These are phyloP conservation scores for Pangasius macronema DNA, from an alignment of 2,797 vertebrate species.

Conservation along the genomic window DNA sequence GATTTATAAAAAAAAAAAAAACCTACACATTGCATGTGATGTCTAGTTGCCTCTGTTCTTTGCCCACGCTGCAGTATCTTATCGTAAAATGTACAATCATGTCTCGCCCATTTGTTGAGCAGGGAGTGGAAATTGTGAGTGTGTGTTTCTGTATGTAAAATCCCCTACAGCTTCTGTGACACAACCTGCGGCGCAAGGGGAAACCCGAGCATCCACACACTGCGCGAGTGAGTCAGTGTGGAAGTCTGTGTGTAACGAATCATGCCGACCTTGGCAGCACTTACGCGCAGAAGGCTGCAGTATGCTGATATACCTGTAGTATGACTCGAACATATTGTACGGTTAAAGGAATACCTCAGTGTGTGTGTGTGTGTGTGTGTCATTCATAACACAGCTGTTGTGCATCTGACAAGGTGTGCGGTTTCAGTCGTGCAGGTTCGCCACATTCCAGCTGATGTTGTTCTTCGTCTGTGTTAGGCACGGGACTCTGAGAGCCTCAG, in stretches of 20 bases:
- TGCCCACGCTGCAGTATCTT: no score
- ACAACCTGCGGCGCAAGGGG: conserved; percentile 12
- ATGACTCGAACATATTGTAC: background rate
- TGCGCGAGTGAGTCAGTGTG: background rate
- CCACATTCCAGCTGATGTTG: background rate
- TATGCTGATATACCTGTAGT: background rate
- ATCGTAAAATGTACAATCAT: no score
- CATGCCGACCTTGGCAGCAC: background rate
- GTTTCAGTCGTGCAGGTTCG: background rate
- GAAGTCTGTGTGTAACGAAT: background rate
- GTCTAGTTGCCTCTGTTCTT: background rate
- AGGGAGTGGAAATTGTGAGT: conserved; percentile 35
- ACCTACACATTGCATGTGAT: background rate
- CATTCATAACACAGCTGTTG: background rate
- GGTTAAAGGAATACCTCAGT: background rate
- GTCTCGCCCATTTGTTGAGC: background rate
- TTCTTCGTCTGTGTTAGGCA: background rate
- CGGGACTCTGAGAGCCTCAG: background rate
- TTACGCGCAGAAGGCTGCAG: background rate
- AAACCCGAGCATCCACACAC: conserved; percentile 47
- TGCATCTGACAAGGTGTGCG: background rate
- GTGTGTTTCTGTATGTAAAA: conserved; percentile 39
- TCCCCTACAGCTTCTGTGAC: conserved; percentile 47
- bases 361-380: conserved; percentile 9
- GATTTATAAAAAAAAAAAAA: background rate